Evolutionary conservation across 2,797 vertebrate genomes (phyloP), one percentile per base, ranked within the genome.

Genomic region (Melanotaenia nigrans): DNA sequence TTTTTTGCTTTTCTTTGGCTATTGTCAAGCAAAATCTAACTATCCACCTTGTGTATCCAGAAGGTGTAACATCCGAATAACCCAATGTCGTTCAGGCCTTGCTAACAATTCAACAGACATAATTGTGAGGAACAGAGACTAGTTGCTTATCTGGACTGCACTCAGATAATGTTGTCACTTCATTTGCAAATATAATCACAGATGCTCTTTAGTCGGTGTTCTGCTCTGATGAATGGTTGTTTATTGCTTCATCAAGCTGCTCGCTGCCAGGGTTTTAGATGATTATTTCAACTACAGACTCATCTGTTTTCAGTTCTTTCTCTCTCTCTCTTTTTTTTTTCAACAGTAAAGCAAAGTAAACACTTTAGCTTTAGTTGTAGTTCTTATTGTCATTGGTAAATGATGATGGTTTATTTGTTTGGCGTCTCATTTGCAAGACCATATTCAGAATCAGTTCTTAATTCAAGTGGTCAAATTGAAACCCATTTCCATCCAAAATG

Each of bases 171-270:
- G 5, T n/a, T 42, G 45, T 55, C 61, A 45, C 42, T 49, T 68
- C 54, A 47, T 58, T 58, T 58, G 40, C 55, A 58, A 32, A 68
- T 47, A 3, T 68, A 61, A 69, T 53, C 49, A 72, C 9, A 18
- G 36, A 56, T 16, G 18, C 64, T 59, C 73, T 69, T 69, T 28
- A 24, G 13, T 24, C 20, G 2, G 22, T 20, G 18, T 55, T 61
- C 51, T 45, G 66, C 61, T 63, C 42, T 55, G 57, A 58, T 62
- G 51, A 42, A 59, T 4, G 7, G n/a, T 45, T 67, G 54, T n/a
- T 70, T 36, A 40, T 62, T 24, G 38, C 59, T 47, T 61, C 75
- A 22, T 75, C 28, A 12, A 67, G 70, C 54, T 4, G 16, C 38
- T 35, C 14, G 53, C 61, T 42, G 25, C 13, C 1, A 64, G 62